Conservation (phyloP, 1,140 invertebrate species). For the Chrysomallon squamiferum region DNA sequence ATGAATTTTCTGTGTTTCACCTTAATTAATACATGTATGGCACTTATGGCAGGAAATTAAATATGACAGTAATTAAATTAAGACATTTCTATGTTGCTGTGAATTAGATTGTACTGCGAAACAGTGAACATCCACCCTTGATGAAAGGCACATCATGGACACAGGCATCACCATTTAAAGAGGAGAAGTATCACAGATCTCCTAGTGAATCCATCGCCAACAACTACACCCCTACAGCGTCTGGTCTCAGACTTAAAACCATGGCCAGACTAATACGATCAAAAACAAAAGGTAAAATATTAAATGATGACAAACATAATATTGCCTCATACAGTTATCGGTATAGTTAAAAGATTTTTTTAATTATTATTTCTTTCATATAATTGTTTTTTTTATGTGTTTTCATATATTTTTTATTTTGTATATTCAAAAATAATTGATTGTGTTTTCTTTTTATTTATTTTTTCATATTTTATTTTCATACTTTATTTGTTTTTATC, state of each 20-base stretch:
- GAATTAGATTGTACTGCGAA: slow-evolving; percentile 58
- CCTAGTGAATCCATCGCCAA: slow-evolving; percentile 73
- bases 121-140: slow-evolving; percentile 62
- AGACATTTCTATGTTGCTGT: too few species aligned
- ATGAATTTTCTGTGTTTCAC: too few species aligned
- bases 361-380: neutral
- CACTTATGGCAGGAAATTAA: too few species aligned
- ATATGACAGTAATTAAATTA: too few species aligned
- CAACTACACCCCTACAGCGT: slow-evolving; percentile 68
- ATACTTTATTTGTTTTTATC: too few species aligned
- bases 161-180: slow-evolving; percentile 62
- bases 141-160: slow-evolving; percentile 65
- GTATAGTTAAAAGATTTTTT: slow-evolving; percentile 4
- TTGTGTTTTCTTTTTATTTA: too few species aligned
- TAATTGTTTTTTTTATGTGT: neutral
- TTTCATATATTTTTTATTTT: neutral
- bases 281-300: slow-evolving; percentile 41
- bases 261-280: slow-evolving; percentile 61
- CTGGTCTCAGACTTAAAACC: slow-evolving; percentile 66
- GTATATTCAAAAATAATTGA: slow-evolving; percentile 12
- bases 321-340: neutral
- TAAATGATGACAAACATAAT: neutral
- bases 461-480: too few species aligned
- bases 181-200: slow-evolving; percentile 64
- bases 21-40: too few species aligned